phyloP scores from a whole-genome alignment of 2,797 vertebrate genomes.

The Triplophysa bombifrons region DNA sequence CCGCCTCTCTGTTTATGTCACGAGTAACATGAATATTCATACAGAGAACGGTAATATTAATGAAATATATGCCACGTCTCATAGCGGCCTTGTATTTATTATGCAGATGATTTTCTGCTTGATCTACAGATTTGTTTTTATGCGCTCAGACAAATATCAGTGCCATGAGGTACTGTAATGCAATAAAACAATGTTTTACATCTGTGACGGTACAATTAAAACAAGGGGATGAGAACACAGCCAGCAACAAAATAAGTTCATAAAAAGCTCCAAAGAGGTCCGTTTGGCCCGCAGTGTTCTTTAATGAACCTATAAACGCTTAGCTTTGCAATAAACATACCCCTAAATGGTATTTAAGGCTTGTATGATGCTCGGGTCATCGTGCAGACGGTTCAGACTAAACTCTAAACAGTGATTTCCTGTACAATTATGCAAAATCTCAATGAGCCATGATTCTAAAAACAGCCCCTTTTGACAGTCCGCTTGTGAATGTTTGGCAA shows the following conservation, averaged over 20 bases:
- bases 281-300: slow-evolving; percentile 1
- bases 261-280: slow-evolving; percentile 34
- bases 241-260: not conserved
- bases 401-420: slow-evolving; percentile 21
- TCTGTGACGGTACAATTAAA: slow-evolving; percentile 13
- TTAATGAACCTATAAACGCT: slow-evolving; percentile 33
- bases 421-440: slow-evolving; percentile 38
- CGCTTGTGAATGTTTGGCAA: slow-evolving; percentile 18
- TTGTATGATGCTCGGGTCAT: slow-evolving; percentile 18
- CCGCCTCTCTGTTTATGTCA: slow-evolving; percentile 43
- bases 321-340: slow-evolving; percentile 18
- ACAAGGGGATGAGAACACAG: slow-evolving; percentile 17
- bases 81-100: slow-evolving; percentile 5
- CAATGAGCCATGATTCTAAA: slow-evolving; percentile 33
- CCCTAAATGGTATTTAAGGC: slow-evolving; percentile 31
- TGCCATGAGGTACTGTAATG: not conserved
- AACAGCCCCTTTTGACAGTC: not conserved
- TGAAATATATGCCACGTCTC: slow-evolving; percentile 34
- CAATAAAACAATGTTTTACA: slow-evolving; percentile 7
- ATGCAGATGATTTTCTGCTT: slow-evolving; percentile 26
- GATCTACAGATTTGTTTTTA: slow-evolving; percentile 25
- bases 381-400: slow-evolving; percentile 28
- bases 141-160: slow-evolving; percentile 16
- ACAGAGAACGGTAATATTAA: slow-evolving; percentile 39
- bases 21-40: slow-evolving; percentile 49